Evolutionary conservation across 2,888 invertebrate species (phyloP).

Genomic region (Iphiclides podalirius): DNA sequence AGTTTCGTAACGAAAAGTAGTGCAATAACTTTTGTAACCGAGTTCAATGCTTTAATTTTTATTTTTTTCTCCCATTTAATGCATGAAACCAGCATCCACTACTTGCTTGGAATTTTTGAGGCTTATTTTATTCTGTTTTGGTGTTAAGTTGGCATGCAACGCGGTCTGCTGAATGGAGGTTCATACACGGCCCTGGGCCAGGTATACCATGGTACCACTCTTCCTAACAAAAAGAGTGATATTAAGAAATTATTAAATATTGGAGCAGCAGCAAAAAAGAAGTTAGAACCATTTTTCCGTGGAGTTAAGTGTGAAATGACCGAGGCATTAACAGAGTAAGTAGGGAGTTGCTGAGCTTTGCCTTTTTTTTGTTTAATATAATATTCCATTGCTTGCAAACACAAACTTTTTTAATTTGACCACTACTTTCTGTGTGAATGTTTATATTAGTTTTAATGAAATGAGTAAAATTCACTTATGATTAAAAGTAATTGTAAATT

Average conservation of each 20-base stretch:
- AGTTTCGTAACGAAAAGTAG: conserved; percentile 23
- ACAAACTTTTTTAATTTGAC: no score
- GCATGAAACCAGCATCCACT: conserved; percentile 26
- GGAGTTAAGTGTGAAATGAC: conserved; percentile 33
- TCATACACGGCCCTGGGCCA: conserved; percentile 83
- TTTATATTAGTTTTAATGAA: no score
- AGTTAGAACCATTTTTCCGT: conserved; percentile 42
- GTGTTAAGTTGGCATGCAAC: conserved; percentile 80
- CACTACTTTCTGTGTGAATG: no score
- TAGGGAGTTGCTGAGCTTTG: conserved; percentile 28
- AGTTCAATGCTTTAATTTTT: conserved; percentile 19
- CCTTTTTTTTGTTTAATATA: no score
- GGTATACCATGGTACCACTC: conserved; percentile 83
- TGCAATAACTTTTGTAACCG: conserved; percentile 24
- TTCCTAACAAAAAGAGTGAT: conserved; percentile 72
- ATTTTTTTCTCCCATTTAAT: conserved; percentile 20
- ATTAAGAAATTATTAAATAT: conserved; percentile 82
- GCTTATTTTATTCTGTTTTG: conserved; percentile 44
- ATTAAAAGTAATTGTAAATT: no score
- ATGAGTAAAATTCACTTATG: no score
- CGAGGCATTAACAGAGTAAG: conserved; percentile 42
- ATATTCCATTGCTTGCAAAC: no score
- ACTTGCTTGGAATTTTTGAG: conserved; percentile 35
- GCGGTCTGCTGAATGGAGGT: conserved; percentile 79
- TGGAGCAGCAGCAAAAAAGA: conserved; percentile 59